These are phyloP conservation scores for Zoanthus sociatus DNA, from an alignment of 92 coral and sea anemone species.

Conservation along the genomic window DNA sequence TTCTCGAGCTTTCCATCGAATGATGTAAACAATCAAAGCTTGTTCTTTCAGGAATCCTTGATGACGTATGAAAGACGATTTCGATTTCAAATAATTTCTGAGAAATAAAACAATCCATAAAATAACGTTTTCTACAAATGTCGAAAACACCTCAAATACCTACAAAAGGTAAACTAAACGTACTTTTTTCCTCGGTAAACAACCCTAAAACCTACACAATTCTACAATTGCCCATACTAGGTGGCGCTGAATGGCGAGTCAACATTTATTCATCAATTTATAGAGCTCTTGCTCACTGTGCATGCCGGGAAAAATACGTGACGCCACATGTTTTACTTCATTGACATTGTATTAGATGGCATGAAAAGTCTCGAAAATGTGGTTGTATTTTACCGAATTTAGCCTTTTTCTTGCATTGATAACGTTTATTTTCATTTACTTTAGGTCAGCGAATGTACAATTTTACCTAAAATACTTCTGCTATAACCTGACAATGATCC, in stretches of 20 bases:
- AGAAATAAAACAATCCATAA: not conserved
- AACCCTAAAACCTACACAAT: too few relatives aligned
- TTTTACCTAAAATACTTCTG: conserved; percentile 73
- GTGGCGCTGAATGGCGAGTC: conserved; percentile 50
- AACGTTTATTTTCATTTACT: conserved; percentile 48
- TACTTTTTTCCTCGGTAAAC: not conserved
- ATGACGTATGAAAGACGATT: conserved; percentile 25
- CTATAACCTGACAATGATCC: conserved; percentile 65
- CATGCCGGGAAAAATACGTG: conserved; percentile 25
- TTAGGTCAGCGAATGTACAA: conserved; percentile 64
- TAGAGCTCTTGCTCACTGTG: not conserved
- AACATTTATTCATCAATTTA: conserved; percentile 12
- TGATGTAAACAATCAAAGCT: conserved; percentile 46
- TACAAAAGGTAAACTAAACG: not conserved
- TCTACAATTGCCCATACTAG: not conserved
- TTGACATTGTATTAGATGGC: not conserved
- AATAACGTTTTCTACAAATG: not conserved
- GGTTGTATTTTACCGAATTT: conserved; percentile 37
- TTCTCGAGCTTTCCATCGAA: conserved; percentile 12
- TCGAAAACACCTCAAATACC: not conserved
- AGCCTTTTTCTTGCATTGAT: conserved; percentile 35
- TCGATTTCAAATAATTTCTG: not conserved
- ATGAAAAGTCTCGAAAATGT: conserved; percentile 34
- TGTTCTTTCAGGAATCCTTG: conserved; percentile 25
- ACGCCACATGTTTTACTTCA: conserved; percentile 26